Evolutionary conservation across 2,797 vertebrate species (phyloP).

Genomic region (Thamnophis elegans): DNA sequence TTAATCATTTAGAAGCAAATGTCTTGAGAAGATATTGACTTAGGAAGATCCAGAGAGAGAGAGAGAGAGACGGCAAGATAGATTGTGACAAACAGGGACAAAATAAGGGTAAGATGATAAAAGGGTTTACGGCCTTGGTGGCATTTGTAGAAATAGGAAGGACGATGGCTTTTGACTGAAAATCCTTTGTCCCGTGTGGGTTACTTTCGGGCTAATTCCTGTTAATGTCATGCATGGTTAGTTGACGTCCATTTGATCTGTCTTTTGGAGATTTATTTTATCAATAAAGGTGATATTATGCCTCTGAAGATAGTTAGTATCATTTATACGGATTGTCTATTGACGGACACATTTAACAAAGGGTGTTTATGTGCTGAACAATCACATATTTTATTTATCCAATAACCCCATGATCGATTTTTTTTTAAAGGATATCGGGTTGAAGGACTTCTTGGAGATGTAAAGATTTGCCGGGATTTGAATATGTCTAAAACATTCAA

Average conservation of each 20-base stretch:
- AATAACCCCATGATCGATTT: slow-evolving; percentile 62
- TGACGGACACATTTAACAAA: slow-evolving; percentile 65
- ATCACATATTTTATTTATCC: slow-evolving; percentile 69
- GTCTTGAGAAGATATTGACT: background rate
- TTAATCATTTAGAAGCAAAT: background rate
- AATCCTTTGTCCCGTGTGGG: slow-evolving; percentile 46
- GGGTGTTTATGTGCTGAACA: slow-evolving; percentile 69
- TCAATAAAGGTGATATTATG: slow-evolving; percentile 76
- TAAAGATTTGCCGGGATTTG: slow-evolving; percentile 59
- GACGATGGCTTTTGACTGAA: background rate
- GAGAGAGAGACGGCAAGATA: background rate
- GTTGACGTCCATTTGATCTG: slow-evolving; percentile 75
- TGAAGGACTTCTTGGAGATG: slow-evolving; percentile 56
- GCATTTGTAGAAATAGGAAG: slow-evolving; percentile 11
- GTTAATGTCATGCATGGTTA: slow-evolving; percentile 78
- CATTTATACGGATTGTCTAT: slow-evolving; percentile 74
- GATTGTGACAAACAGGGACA: fast-evolving
- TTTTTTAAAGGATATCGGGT: slow-evolving; percentile 57
- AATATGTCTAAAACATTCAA: slow-evolving; percentile 55
- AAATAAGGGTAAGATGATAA: background rate
- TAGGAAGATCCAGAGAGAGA: background rate
- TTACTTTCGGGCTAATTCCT: slow-evolving; percentile 60
- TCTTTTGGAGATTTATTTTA: slow-evolving; percentile 77
- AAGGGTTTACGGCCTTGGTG: background rate
- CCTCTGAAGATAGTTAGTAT: slow-evolving; percentile 75